These are phyloP conservation scores for Odontothrips loti DNA, from an alignment of 2,888 invertebrate genomes.

Conservation along the genomic window DNA sequence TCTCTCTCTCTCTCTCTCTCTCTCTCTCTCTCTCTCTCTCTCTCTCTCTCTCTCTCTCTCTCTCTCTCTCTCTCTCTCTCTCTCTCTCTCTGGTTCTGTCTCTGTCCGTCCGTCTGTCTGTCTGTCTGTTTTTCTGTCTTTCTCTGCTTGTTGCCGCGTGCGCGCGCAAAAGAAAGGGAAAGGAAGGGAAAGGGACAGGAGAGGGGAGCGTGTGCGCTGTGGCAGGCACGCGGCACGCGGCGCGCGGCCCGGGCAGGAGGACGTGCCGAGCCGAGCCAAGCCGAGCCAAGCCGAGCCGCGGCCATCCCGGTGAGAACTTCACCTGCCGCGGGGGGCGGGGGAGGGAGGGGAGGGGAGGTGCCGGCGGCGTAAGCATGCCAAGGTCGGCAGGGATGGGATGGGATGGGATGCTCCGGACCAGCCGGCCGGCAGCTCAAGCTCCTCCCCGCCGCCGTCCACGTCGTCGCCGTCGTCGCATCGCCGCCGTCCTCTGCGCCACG, in stretches of 20 bases:
- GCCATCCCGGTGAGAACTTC: background rate
- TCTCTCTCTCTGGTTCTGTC: no score
- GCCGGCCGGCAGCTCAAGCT: background rate
- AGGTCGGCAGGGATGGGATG: background rate
- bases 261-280: no score
- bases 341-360: background rate
- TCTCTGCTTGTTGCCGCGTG: background rate
- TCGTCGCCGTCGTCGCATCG: no score
- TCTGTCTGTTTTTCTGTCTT: background rate
- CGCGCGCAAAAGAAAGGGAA: background rate
- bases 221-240: no score
- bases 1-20: no score
- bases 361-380: background rate
- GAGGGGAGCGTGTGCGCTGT: background rate
- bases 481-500: no score
- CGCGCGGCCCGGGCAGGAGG: background rate
- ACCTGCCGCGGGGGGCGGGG: background rate
- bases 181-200: background rate
- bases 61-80: no score
- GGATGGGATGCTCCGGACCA: background rate
- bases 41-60: no score
- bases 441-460: background rate
- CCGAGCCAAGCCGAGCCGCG: background rate
- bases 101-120: background rate
- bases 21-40: no score